Evolutionary conservation across 2,797 vertebrate species (phyloP).

Genomic region (Aselliscus stoliczkanus): DNA sequence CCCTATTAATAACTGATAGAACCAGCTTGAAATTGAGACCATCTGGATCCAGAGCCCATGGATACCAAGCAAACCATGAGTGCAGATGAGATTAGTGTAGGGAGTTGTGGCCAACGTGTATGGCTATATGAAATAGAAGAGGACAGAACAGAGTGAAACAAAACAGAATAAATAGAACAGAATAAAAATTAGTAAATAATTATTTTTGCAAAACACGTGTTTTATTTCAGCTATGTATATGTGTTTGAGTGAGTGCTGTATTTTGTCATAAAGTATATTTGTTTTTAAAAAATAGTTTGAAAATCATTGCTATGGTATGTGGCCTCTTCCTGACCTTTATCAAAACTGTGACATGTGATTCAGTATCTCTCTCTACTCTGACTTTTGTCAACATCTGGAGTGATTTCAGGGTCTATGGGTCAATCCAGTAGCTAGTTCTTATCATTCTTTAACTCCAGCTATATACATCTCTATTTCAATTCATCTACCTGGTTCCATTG

Average conservation of each 20-base stretch:
- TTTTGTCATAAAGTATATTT: neutral
- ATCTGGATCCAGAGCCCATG: neutral
- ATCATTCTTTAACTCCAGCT: neutral
- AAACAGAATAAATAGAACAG: neutral
- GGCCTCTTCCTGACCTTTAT: neutral
- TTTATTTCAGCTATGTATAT: neutral
- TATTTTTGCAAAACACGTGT: neutral
- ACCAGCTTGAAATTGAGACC: neutral
- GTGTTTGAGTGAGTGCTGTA: neutral
- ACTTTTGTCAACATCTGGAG: neutral
- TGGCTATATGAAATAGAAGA: neutral
- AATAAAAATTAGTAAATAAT: neutral
- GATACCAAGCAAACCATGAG: neutral
- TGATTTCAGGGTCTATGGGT: neutral
- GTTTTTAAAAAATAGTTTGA: neutral
- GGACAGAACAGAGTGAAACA: neutral
- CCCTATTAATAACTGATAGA: neutral
- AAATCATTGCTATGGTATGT: neutral
- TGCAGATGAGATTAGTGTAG: neutral
- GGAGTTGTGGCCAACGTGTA: neutral
- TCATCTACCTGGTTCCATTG: neutral
- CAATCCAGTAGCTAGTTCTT: neutral
- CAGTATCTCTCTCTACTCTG: neutral
- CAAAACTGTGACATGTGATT: neutral
- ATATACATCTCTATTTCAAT: neutral